phyloP scores from a whole-genome alignment of 2,888 invertebrate genomes.

The Ophioninae sp. region DNA sequence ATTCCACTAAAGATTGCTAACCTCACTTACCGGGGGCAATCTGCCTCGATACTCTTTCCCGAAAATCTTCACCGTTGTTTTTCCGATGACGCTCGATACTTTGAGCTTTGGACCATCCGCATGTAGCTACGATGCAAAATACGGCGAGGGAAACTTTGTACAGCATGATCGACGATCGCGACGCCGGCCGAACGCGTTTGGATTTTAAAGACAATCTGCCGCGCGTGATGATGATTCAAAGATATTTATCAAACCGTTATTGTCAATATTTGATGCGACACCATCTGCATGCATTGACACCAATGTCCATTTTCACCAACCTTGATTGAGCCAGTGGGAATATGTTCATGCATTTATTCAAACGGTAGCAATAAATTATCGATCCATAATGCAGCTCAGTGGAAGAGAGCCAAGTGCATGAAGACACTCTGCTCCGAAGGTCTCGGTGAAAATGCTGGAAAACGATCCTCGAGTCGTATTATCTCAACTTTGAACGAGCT shows the following conservation, averaged over 20 bases:
- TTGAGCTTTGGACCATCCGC: not conserved
- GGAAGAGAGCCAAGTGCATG: not conserved
- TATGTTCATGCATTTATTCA: not conserved
- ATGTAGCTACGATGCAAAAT: conserved; percentile 10
- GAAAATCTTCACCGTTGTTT: not conserved
- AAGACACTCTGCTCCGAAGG: not conserved
- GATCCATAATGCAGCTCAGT: not conserved
- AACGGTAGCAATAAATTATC: not conserved
- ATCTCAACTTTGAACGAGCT: not conserved
- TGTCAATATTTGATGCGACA: not conserved
- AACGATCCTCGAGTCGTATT: not conserved
- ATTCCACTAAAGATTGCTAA: not conserved
- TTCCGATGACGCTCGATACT: not conserved
- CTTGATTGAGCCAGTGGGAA: not conserved
- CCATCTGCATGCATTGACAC: not conserved
- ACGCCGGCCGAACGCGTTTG: not conserved
- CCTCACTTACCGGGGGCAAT: conserved; percentile 47
- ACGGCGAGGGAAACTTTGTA: not conserved
- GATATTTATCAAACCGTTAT: not conserved
- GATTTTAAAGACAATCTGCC: not conserved
- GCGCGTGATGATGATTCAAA: not conserved
- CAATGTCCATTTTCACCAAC: not conserved
- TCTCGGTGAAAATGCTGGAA: not conserved
- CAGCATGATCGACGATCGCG: conserved; percentile 1
- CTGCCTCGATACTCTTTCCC: conserved; percentile 33